phyloP scores from a whole-genome alignment of 2,797 vertebrate genomes.

The Neoniphon sammara region DNA sequence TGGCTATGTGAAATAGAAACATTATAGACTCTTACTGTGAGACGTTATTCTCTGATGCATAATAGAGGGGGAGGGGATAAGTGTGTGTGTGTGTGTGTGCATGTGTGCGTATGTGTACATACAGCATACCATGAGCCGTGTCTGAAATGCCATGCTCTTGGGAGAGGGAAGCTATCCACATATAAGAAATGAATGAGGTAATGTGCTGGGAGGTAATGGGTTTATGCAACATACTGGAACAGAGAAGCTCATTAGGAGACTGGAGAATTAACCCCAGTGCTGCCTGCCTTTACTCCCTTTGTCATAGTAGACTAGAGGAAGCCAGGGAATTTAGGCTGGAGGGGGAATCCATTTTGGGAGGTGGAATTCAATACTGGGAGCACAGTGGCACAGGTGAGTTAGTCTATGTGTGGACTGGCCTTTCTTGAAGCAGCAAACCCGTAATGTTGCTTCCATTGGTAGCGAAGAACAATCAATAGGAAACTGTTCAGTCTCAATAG shows the following conservation, averaged over 20 bases:
- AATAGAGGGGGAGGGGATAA: constrained; percentile 83
- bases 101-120: constrained; percentile 71
- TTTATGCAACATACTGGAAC: constrained; percentile 88
- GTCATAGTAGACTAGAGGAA: constrained; percentile 67
- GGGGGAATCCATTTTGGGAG: constrained; percentile 55
- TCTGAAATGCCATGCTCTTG: constrained; percentile 88
- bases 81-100: constrained; percentile 10
- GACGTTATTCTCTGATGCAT: constrained; percentile 89
- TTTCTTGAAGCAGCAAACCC: constrained; percentile 58
- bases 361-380: constrained; percentile 54
- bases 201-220: constrained; percentile 92
- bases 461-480: constrained; percentile 57
- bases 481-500: constrained; percentile 67
- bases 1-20: constrained; percentile 90
- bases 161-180: constrained; percentile 89
- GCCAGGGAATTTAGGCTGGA: constrained; percentile 52
- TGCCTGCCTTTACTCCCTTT: constrained; percentile 63
- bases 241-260: constrained; percentile 85
- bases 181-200: constrained; percentile 93
- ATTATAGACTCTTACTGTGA: constrained; percentile 90
- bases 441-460: constrained; percentile 45
- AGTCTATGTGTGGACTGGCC: constrained; percentile 66
- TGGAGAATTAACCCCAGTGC: constrained; percentile 84
- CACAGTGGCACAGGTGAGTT: constrained; percentile 63
- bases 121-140: constrained; percentile 80